phyloP scores from a whole-genome alignment of 2,113 vertebrate species.

The Callocephalon fimbriatum region DNA sequence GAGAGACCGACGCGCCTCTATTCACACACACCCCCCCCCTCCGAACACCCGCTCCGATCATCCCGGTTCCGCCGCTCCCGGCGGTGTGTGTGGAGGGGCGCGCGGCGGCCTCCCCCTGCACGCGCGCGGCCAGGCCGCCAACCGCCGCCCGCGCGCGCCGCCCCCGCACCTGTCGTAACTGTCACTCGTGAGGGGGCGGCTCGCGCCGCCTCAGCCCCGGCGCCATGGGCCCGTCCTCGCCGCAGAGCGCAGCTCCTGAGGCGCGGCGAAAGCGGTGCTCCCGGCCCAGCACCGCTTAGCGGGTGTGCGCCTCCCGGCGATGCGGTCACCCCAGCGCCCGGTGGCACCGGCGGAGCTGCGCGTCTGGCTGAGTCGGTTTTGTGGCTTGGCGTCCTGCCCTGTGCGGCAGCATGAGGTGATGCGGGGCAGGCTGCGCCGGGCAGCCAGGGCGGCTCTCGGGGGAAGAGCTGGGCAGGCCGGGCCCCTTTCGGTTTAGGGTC shows the following conservation, averaged over 20 bases:
- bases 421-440: background rate
- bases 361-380: accelerated
- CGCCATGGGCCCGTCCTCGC: too few species aligned
- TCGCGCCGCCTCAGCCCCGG: background rate
- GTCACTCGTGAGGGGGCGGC: background rate
- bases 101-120: background rate
- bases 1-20: too few species aligned
- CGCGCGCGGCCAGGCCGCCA: background rate
- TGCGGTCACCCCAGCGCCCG: too few species aligned
- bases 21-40: too few species aligned
- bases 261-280: too few species aligned
- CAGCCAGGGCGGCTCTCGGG: background rate
- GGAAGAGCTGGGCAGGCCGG: background rate
- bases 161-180: background rate
- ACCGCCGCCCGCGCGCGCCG: background rate
- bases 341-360: background rate
- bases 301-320: background rate
- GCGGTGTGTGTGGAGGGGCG: too few species aligned
- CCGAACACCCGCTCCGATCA: too few species aligned
- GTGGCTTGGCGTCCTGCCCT: background rate
- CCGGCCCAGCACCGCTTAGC: background rate
- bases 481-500: background rate
- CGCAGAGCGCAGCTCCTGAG: background rate
- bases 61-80: too few species aligned
- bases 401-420: background rate